Base-by-base conservation (phyloP, 2,113 vertebrate species). In the Cyanoramphus novaezelandiae region DNA sequence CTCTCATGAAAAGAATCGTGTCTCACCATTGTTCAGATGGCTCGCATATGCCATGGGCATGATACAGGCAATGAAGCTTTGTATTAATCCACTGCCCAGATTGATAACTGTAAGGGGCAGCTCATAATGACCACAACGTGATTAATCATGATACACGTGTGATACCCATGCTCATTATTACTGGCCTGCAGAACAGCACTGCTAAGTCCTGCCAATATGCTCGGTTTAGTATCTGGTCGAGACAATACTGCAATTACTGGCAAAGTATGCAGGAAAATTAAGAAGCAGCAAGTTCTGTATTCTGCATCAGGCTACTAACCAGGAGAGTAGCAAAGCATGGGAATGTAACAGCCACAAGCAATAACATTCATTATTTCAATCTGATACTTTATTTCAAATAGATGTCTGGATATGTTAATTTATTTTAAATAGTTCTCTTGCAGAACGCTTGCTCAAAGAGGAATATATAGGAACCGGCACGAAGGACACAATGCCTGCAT, bases 101-200 rank as follows among this genome's bases (percentile, higher is more conserved):
- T 21, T 96, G 95, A 88, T 88, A 92, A 86, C 82, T 92, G 76
- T 52, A 88, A 88, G 92, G 79, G 63, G 93, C 79, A 94, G 82
- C 90, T 96, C 77, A 75, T 95, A 95, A 96, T 96, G 95, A 82
- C 86, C 92, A 59, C 95, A 94, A 96, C 19, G 44, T 95, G 95
- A 90, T 97, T 97, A 96, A 95, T 81, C 95, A 87, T 72, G 94
- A 89, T 95, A 85, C 52, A 94, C 4, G 7, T 93, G 92, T 88
- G 95, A 95, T 94, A 96, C 33, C 65, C 95, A 92, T 84, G 88
- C 93, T 96, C 95, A 93, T 97, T 95, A 97, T 92, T 96, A 86
- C 60, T 92, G 90, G 70, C 91, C 60, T 89, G 62, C 92, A 94
- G 92, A 88, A 79, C 69, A 93, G 88, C 83, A 60, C 95, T 88